phyloP scores from a whole-genome alignment of 2,888 invertebrate species.

The Parnassius smintheus region DNA sequence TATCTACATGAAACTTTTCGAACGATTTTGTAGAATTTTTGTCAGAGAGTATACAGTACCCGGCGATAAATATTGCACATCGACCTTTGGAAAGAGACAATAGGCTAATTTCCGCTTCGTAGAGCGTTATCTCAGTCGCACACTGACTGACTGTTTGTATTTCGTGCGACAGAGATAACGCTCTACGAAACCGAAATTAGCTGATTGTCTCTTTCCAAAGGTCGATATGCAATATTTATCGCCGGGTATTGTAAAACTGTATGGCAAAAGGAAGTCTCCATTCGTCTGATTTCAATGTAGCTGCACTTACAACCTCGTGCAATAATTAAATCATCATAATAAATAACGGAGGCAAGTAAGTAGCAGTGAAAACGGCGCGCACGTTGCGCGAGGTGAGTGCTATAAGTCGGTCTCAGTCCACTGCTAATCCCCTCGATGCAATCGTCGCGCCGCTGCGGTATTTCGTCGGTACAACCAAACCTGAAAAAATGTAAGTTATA shows the following conservation, averaged over 20 bases:
- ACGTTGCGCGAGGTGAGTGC: slow-evolving; percentile 51
- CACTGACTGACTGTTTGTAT: no score
- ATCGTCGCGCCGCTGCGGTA: slow-evolving; percentile 74
- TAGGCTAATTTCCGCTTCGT: no score
- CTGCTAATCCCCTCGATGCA: slow-evolving; percentile 85
- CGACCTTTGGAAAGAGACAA: no score
- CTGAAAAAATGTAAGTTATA: slow-evolving; percentile 40
- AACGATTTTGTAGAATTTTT: neutral
- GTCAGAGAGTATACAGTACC: slow-evolving; percentile 2
- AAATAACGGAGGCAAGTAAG: slow-evolving; percentile 15
- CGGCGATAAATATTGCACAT: no score
- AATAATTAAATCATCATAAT: slow-evolving; percentile 20
- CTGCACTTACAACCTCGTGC: slow-evolving; percentile 1
- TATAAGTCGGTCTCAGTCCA: slow-evolving; percentile 79
- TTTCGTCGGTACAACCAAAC: slow-evolving; percentile 76
- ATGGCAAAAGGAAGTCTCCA: slow-evolving; percentile 2
- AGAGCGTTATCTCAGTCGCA: no score
- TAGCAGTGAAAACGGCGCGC: slow-evolving; percentile 28
- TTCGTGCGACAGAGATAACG: no score
- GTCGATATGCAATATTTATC: no score
- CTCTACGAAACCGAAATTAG: no score
- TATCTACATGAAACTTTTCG: neutral
- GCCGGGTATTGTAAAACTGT: neutral
- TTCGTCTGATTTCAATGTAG: neutral
- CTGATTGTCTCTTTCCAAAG: no score